phyloP scores from a whole-genome alignment of 2,888 invertebrate genomes.

The Caenorhabditis sp. region DNA sequence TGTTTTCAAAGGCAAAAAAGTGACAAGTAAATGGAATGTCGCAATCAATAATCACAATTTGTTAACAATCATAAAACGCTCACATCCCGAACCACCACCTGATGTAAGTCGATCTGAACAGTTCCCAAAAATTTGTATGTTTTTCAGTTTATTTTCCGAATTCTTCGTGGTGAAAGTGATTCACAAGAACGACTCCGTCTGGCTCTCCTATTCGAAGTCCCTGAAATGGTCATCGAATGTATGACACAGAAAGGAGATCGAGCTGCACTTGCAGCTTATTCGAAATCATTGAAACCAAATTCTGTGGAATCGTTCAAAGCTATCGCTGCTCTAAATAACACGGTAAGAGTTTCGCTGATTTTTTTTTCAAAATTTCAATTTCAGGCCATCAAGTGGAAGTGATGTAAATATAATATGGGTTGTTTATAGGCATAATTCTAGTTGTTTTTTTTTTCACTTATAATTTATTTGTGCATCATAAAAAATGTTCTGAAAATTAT shows the following conservation, averaged over 20 bases:
- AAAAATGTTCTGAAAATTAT: too few species aligned
- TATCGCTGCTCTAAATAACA: constrained; percentile 52
- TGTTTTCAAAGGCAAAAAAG: constrained; percentile 37
- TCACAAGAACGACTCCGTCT: constrained; percentile 31
- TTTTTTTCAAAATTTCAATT: neutral
- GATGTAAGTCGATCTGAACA: constrained; percentile 17
- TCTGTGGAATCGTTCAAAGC: constrained; percentile 61
- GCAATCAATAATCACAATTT: constrained; percentile 34
- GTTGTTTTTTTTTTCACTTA: neutral
- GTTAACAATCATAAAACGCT: constrained; percentile 32
- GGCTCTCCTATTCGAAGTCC: constrained; percentile 36
- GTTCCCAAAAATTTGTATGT: neutral
- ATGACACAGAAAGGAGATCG: constrained; percentile 53
- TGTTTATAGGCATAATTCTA: neutral
- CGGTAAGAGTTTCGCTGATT: constrained; percentile 25
- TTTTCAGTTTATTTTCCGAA: constrained; percentile 36
- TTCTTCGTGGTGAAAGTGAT: constrained; percentile 31
- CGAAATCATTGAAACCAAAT: constrained; percentile 51
- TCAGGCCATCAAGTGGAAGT: constrained; percentile 31
- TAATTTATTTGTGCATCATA: neutral
- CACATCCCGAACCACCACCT: constrained; percentile 27
- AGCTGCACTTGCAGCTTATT: constrained; percentile 43
- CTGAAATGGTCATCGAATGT: constrained; percentile 55
- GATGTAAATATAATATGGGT: constrained; percentile 2
- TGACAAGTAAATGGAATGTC: constrained; percentile 37